Evolutionary conservation across 2,113 vertebrate genomes (phyloP).

Genomic region (Cygnus buccinator): DNA sequence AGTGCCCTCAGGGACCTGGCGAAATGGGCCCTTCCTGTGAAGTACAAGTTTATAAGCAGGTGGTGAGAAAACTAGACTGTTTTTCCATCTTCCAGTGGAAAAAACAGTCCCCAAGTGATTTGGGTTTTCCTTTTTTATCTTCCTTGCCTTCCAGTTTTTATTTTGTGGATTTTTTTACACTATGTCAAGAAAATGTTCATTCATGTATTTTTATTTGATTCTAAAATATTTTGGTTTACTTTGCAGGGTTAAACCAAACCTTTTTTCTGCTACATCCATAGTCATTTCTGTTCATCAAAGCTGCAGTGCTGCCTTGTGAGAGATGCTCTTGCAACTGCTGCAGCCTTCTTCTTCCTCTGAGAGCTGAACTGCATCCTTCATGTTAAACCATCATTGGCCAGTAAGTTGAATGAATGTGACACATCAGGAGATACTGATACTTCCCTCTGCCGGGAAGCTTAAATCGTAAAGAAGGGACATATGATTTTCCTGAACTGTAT

Average conservation of each 20-base stretch:
- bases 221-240: background rate
- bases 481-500: background rate
- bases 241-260: background rate
- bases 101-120: background rate
- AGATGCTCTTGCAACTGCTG: background rate
- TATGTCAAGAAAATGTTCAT: background rate
- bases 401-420: background rate
- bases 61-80: background rate
- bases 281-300: background rate
- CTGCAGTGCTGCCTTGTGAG: background rate
- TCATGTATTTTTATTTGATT: background rate
- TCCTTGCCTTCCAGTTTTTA: background rate
- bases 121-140: background rate
- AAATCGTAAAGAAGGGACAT: background rate
- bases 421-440: background rate
- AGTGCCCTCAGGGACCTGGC: background rate
- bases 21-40: background rate
- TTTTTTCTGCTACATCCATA: background rate
- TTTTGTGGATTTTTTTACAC: background rate
- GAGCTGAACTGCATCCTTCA: background rate
- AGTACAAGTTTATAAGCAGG: background rate
- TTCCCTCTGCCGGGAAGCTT: background rate
- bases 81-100: background rate
- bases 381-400: fast-evolving
- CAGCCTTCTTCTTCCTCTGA: background rate